Percentiles rank a stretch among this genome's conserved stretches.
Evolutionary conservation across 2,113 vertebrate genomes (phyloP).

Genomic region (Lampris megalopsis): DNA sequence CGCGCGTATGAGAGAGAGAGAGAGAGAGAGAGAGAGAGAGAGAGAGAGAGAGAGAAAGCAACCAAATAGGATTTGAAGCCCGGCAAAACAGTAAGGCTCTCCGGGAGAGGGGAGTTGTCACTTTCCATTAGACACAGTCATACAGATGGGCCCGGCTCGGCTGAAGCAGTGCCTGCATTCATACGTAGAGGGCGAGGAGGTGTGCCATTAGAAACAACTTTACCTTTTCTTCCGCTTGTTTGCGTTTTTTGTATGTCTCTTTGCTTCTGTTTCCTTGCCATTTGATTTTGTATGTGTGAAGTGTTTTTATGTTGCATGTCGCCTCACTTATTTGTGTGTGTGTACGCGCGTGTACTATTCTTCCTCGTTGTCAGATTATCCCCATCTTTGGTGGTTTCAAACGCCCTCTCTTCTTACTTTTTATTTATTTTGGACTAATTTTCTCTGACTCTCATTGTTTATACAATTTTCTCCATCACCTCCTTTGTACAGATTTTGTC

Average conservation of each 20-base stretch:
- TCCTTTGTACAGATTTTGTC: background rate
- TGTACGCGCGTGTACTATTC: background rate
- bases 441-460: background rate
- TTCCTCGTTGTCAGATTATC: background rate
- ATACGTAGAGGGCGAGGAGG: conserved; percentile 1
- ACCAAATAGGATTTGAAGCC: conserved; percentile 64
- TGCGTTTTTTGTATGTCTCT: background rate
- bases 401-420: background rate
- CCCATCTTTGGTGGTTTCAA: background rate
- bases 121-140: conserved; percentile 61
- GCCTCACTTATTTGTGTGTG: background rate
- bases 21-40: background rate
- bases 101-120: conserved; percentile 59
- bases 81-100: conserved; percentile 59
- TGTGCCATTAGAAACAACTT: conserved; percentile 9
- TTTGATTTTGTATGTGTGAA: background rate
- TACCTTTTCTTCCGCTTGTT: background rate
- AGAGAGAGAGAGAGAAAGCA: background rate
- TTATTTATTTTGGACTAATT: background rate
- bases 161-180: conserved; percentile 28
- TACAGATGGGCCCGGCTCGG: conserved; percentile 26
- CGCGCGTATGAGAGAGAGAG: background rate
- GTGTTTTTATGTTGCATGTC: background rate
- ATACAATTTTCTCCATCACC: background rate
- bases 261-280: background rate